Percentiles rank a stretch among this genome's conserved stretches.
phyloP scores from a whole-genome alignment of 2,113 vertebrate genomes.

The Oncorhynchus gorbuscha region DNA sequence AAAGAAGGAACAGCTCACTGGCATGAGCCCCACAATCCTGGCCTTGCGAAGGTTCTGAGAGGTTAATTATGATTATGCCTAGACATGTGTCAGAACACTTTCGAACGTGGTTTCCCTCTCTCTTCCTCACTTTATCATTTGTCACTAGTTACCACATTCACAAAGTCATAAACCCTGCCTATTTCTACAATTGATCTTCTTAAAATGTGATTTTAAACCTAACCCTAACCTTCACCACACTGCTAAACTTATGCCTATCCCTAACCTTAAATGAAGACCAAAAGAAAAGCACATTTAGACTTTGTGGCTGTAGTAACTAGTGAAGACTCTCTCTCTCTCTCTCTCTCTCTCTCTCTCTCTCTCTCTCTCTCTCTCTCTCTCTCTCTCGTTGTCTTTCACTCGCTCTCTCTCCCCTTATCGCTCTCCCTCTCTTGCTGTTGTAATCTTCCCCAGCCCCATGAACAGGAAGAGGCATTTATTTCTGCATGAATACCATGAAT shows the following conservation, averaged over 20 bases:
- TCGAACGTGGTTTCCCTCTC: slow-evolving; percentile 37
- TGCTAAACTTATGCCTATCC: too few species aligned
- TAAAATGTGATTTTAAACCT: too few species aligned
- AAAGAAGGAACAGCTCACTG: slow-evolving; percentile 58
- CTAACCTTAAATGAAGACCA: too few species aligned
- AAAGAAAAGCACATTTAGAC: too few species aligned
- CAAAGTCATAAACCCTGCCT: too few species aligned
- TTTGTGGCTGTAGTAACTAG: too few species aligned
- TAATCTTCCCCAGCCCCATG: slow-evolving; percentile 59
- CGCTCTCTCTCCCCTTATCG: not conserved
- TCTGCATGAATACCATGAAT: slow-evolving; percentile 71
- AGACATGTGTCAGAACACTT: slow-evolving; percentile 55
- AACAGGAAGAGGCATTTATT: slow-evolving; percentile 67
- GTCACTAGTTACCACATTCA: too few species aligned
- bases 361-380: too few species aligned
- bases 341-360: slow-evolving; percentile 33
- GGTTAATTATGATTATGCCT: slow-evolving; percentile 53
- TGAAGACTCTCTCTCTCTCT: slow-evolving; percentile 11
- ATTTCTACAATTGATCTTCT: too few species aligned
- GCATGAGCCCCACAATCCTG: slow-evolving; percentile 33
- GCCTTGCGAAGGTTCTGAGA: slow-evolving; percentile 58
- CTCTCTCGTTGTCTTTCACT: not conserved
- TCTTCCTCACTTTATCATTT: not conserved
- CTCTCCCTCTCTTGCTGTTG: not conserved
- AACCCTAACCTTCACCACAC: too few species aligned